phyloP scores from a whole-genome alignment of 1,140 invertebrate species.

The Oryzaephilus surinamensis region DNA sequence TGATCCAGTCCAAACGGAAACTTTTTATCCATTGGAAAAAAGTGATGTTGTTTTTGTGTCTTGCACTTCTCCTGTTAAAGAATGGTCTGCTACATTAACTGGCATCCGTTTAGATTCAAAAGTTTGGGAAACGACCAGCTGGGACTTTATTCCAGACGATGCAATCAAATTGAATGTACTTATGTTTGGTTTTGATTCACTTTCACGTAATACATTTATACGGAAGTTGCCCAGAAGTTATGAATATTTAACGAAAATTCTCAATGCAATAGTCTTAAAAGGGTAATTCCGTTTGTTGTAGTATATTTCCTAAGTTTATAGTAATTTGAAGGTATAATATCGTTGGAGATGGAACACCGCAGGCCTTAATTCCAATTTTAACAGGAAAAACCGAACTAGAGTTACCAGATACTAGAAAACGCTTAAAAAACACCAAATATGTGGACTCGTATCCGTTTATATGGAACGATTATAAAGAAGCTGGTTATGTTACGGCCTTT shows the following conservation, averaged over 20 bases:
- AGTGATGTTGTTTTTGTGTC: constrained; percentile 56
- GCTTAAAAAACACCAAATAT: constrained; percentile 48
- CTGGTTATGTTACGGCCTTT: constrained; percentile 66
- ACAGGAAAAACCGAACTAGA: constrained; percentile 83
- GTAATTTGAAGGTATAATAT: constrained; percentile 56
- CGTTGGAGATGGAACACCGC: constrained; percentile 88
- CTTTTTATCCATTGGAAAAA: constrained; percentile 46
- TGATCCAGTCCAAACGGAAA: constrained; percentile 40
- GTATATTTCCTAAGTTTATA: too few species aligned
- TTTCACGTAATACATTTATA: constrained; percentile 78
- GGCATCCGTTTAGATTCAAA: constrained; percentile 43
- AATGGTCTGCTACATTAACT: constrained; percentile 47
- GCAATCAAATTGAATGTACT: constrained; percentile 61
- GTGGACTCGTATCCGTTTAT: constrained; percentile 76
- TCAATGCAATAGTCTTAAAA: constrained; percentile 61
- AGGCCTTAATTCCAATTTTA: constrained; percentile 82
- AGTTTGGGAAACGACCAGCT: constrained; percentile 36
- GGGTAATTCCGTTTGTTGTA: constrained; percentile 37
- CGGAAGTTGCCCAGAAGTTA: constrained; percentile 76
- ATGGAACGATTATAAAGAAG: constrained; percentile 62
- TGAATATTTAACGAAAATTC: constrained; percentile 55
- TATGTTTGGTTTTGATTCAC: constrained; percentile 86
- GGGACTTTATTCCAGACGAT: constrained; percentile 41
- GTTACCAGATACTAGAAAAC: constrained; percentile 73
- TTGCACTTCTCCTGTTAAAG: constrained; percentile 30